A percentile compares a stretch with the other conserved stretches of the same genome.
phyloP scores from a whole-genome alignment of 2,888 invertebrate genomes.

The Macrophya alboannulata region DNA sequence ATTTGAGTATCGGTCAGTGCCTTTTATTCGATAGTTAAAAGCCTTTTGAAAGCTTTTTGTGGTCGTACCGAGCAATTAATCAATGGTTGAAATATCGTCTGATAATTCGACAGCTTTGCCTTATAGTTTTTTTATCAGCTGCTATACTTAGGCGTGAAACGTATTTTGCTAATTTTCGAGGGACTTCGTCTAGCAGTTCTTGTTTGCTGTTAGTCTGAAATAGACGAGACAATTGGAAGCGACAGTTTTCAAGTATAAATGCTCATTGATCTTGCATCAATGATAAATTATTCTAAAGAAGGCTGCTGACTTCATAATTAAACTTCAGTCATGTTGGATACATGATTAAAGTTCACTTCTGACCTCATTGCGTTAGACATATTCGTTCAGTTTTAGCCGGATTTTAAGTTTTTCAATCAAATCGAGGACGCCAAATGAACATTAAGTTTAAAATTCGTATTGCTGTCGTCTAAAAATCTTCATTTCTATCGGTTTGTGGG shows the following conservation, averaged over 20 bases:
- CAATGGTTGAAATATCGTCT: neutral
- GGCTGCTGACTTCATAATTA: neutral
- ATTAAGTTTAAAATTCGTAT: neutral
- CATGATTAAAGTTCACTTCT: neutral
- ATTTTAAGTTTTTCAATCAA: neutral
- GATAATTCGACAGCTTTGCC: neutral
- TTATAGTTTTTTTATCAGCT: neutral
- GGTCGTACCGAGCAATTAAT: neutral
- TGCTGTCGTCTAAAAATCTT: neutral
- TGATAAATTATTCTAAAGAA: neutral
- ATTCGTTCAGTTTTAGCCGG: neutral
- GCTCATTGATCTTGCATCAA: neutral
- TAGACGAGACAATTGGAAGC: neutral
- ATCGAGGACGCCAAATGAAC: neutral
- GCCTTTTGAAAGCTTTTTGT: neutral
- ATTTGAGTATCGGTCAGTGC: neutral
- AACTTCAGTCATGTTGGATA: neutral
- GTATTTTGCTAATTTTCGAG: neutral
- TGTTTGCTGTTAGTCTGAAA: neutral
- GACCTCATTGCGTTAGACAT: neutral
- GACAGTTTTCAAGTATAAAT: neutral
- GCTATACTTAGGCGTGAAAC: neutral
- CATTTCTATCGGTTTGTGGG: too few relatives aligned
- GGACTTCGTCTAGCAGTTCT: neutral
- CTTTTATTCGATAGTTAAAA: too few relatives aligned